Percentiles rank a stretch among this genome's conserved stretches.
phyloP scores from a whole-genome alignment of 1,140 invertebrate species.

The Helicorthomorpha holstii region DNA sequence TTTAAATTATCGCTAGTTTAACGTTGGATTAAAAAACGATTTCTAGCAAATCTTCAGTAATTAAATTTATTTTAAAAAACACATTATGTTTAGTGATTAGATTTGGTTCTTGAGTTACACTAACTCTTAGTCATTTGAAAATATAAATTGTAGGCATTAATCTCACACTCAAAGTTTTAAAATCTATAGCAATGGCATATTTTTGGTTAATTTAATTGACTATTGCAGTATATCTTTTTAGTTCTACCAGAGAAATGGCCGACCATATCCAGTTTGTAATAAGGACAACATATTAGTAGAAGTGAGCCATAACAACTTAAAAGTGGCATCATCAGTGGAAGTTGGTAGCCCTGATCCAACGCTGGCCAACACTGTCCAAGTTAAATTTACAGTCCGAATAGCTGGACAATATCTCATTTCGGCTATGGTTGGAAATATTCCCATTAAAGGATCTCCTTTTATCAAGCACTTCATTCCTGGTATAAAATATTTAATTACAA shows the following conservation, averaged over 20 bases:
- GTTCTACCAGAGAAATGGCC: slow-evolving; percentile 80
- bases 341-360: slow-evolving; percentile 62
- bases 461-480: slow-evolving; percentile 44
- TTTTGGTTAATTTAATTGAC: not conserved
- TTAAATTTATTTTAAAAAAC: no score
- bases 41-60: no score
- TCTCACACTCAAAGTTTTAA: not conserved
- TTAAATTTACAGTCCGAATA: slow-evolving; percentile 77
- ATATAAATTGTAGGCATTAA: no score
- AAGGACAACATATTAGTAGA: slow-evolving; percentile 71
- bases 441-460: slow-evolving; percentile 47
- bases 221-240: slow-evolving; percentile 23
- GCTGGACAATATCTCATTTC: slow-evolving; percentile 75
- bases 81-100: no score
- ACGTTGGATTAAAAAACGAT: no score
- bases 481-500: no score
- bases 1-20: no score
- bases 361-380: slow-evolving; percentile 62
- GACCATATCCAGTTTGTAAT: slow-evolving; percentile 80
- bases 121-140: no score
- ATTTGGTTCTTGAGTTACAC: no score
- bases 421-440: slow-evolving; percentile 53
- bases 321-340: slow-evolving; percentile 66
- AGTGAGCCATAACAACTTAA: slow-evolving; percentile 61
- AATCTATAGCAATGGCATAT: not conserved